These are phyloP conservation scores for Silurus lanzhouensis DNA, from an alignment of 2,797 vertebrate genomes.

Conservation along the genomic window DNA sequence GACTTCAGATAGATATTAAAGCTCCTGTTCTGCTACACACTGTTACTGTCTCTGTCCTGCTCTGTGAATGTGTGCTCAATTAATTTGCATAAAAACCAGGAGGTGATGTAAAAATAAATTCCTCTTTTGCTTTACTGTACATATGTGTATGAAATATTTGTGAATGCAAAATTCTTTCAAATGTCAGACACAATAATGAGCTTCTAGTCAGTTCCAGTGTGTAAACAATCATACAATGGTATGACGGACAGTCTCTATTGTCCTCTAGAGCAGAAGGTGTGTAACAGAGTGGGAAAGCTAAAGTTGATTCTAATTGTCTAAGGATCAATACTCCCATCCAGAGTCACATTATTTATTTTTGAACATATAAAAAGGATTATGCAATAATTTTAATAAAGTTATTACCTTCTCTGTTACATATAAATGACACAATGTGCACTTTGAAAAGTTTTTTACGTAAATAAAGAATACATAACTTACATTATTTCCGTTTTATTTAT, in stretches of 20 bases:
- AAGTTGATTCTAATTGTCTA: background rate
- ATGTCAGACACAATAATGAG: background rate
- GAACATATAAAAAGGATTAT: too few relatives aligned
- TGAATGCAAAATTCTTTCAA: background rate
- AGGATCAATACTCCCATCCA: too few relatives aligned
- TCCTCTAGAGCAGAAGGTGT: background rate
- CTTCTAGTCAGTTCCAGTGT: background rate
- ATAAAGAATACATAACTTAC: too few relatives aligned
- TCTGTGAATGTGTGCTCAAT: background rate
- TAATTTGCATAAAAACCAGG: background rate
- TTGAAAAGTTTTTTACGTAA: too few relatives aligned
- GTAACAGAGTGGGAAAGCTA: background rate
- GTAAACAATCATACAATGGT: background rate
- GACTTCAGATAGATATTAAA: background rate
- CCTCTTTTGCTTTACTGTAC: background rate
- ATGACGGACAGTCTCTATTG: background rate
- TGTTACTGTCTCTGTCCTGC: background rate
- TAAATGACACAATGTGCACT: too few relatives aligned
- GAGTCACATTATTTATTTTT: too few relatives aligned
- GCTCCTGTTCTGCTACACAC: background rate
- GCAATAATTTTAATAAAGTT: too few relatives aligned
- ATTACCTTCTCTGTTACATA: too few relatives aligned
- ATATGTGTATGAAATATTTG: too few relatives aligned
- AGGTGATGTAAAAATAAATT: background rate
- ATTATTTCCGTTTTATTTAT: too few relatives aligned